Evolutionary conservation across 1,140 invertebrate species (phyloP).

Genomic region (Brachionus rotundiformis): DNA sequence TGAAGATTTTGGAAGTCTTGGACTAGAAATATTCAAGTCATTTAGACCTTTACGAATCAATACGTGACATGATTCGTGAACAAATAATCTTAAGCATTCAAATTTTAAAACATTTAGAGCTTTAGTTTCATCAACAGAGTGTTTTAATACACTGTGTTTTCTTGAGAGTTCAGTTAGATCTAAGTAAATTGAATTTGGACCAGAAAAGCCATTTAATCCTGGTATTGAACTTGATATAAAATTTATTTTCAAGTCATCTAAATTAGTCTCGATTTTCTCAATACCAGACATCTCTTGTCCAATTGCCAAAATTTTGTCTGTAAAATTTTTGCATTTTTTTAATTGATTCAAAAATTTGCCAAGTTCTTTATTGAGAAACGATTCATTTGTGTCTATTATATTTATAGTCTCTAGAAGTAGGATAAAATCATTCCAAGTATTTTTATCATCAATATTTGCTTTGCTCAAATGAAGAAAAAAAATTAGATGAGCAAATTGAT

Average conservation of each 20-base stretch:
- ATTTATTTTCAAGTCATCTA: neutral
- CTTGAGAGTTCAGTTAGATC: neutral
- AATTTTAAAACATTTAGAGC: neutral
- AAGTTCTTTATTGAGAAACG: neutral
- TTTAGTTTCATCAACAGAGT: neutral
- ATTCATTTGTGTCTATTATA: neutral
- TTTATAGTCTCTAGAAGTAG: neutral
- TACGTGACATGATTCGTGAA: neutral
- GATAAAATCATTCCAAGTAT: neutral
- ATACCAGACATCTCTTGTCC: neutral
- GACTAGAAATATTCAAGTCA: constrained; percentile 4
- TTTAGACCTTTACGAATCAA: neutral
- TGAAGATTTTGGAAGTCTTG: neutral
- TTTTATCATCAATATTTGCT: neutral
- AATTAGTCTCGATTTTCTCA: neutral
- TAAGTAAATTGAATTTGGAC: neutral
- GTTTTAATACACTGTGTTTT: neutral
- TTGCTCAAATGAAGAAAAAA: neutral
- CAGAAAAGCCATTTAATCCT: neutral
- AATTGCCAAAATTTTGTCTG: neutral
- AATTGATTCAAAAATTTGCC: neutral
- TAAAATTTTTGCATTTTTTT: neutral
- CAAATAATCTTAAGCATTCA: constrained; percentile 3
- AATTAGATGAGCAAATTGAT: neutral
- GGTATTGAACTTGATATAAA: neutral